phyloP scores from a whole-genome alignment of 2,888 invertebrate genomes.

The Callinectes sapidus region DNA sequence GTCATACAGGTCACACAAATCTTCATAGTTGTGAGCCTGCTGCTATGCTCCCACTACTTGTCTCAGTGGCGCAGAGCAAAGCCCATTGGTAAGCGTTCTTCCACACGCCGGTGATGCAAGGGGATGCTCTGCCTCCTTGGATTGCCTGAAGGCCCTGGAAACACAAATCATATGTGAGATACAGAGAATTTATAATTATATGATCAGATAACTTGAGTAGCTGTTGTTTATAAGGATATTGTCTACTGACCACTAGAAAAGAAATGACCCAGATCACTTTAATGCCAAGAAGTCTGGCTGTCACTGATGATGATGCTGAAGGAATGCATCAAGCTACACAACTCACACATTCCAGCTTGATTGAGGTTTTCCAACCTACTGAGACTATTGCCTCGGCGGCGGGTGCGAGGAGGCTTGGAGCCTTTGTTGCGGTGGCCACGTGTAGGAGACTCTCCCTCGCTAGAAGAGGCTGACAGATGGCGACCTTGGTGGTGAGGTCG shows the following conservation, averaged over 20 bases:
- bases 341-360: slow-evolving; percentile 46
- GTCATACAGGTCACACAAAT: background rate
- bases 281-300: background rate
- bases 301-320: background rate
- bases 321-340: background rate
- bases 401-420: slow-evolving; percentile 9
- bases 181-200: too few species aligned
- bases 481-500: background rate
- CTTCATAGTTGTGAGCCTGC: background rate
- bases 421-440: background rate
- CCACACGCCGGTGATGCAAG: background rate
- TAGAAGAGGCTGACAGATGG: slow-evolving; percentile 55
- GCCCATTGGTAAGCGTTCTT: background rate
- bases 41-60: background rate
- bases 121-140: slow-evolving; percentile 34
- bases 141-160: slow-evolving; percentile 32
- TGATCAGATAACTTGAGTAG: too few species aligned
- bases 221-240: background rate
- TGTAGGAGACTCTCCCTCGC: slow-evolving; percentile 55
- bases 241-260: background rate
- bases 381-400: slow-evolving; percentile 56
- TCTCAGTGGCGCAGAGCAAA: slow-evolving; percentile 29
- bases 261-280: background rate
- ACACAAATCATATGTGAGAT: background rate
- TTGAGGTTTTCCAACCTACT: slow-evolving; percentile 39